Conservation (phyloP, 2,113 vertebrate genomes). For the Acrocephalus arundinaceus region DNA sequence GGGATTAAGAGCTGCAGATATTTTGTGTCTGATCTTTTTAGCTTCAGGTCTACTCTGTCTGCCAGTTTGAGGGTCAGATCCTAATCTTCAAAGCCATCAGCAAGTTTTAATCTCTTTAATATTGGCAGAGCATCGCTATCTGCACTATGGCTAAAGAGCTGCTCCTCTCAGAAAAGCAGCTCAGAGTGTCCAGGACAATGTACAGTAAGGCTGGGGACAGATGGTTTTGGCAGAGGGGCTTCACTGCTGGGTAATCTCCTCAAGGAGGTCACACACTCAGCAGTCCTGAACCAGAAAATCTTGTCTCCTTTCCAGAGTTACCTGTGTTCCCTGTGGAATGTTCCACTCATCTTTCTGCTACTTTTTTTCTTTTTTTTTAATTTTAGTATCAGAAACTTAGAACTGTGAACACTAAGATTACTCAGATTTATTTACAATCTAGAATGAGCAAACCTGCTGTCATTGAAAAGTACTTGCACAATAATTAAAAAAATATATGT, state of each 20-base stretch:
- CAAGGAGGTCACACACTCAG: background rate
- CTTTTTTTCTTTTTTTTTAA: background rate
- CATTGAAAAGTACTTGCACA: background rate
- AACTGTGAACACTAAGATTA: background rate
- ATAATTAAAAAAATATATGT: background rate
- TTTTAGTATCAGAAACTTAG: background rate
- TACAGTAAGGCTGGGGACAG: background rate
- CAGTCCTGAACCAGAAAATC: background rate
- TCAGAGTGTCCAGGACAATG: background rate
- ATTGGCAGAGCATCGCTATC: background rate
- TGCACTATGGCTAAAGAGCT: background rate
- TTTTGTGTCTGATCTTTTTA: background rate
- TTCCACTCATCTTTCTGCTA: background rate
- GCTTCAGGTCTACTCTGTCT: background rate
- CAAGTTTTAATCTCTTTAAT: background rate
- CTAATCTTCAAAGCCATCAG: constrained; percentile 19
- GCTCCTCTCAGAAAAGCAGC: background rate
- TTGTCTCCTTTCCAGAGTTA: background rate
- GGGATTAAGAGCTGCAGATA: background rate
- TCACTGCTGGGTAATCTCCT: background rate
- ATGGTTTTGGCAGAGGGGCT: background rate
- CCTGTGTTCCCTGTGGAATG: background rate
- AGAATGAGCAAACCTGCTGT: background rate
- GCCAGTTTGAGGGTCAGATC: background rate
- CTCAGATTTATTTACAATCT: background rate